These are phyloP conservation scores for Euproctis similis DNA, from an alignment of 2,888 invertebrate species.

Conservation along the genomic window DNA sequence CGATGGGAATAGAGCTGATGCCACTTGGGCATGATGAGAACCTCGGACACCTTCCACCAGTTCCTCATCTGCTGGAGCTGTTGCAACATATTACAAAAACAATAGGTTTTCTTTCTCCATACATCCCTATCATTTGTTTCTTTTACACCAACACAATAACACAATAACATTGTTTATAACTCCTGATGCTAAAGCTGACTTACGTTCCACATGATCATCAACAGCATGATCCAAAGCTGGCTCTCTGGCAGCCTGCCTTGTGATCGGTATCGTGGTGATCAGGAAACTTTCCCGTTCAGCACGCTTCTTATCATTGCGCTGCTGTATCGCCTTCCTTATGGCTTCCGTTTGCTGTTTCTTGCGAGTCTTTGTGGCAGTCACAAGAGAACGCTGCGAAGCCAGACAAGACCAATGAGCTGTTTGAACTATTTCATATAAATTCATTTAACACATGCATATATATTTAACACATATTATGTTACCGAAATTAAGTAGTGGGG, in stretches of 20 bases:
- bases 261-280: constrained; percentile 96
- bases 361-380: constrained; percentile 98
- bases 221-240: constrained; percentile 91
- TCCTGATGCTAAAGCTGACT: too few species aligned
- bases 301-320: constrained; percentile 95
- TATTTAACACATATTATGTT: too few species aligned
- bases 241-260: constrained; percentile 96
- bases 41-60: constrained; percentile 82
- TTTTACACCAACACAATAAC: too few species aligned
- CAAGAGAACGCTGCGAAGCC: constrained; percentile 84
- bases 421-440: neutral
- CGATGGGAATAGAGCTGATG: constrained; percentile 97
- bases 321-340: constrained; percentile 94
- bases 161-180: too few species aligned
- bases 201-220: constrained; percentile 91
- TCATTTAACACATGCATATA: neutral
- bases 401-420: neutral
- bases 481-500: constrained; percentile 1
- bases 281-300: constrained; percentile 96
- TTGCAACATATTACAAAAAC: neutral
- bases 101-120: too few species aligned
- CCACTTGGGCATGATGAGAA: constrained; percentile 90
- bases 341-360: constrained; percentile 99
- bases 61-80: constrained; percentile 74
- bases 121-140: too few species aligned